Base-by-base conservation (phyloP, 2,888 invertebrate genomes). In the Steinernema carpocapsae region DNA sequence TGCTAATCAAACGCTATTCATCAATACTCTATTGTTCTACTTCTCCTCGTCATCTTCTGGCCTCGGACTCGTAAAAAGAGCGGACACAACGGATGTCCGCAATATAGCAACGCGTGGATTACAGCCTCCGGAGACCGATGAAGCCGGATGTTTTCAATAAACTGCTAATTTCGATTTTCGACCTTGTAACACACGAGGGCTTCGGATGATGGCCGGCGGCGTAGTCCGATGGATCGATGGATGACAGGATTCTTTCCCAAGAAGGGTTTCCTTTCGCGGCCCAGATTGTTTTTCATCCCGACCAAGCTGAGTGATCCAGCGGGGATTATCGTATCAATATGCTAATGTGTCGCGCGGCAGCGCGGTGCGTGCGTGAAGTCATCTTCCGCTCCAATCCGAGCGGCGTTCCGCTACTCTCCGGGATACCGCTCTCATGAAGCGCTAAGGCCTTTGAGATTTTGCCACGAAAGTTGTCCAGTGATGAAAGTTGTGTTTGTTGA, bases 101-200 rank as follows among this genome's bases (percentile, higher is more conserved):
- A 32, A 37, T 29, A 29, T 29, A n/a, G 29, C 6, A 29, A 37
- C n/a, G 56, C 26, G 14, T 6, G 32, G 26, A 26, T 29, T 17
- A 12, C 26, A 4, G 3, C 37, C 37, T 37, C 37, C 10, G 37
- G 37, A 37, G 37, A 37, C 37, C 37, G 37, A 37, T 37, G 64
- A 64, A 64, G 64, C 64, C 64, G 64, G 64, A 64, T 64, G 64
- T 64, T 64, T 64, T 64, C 64, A 64, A 64, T 64, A 64, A 64
- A 64, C 29, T 64, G 64, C 64, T 64, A 64, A 17, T 64, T 64
- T 32, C 64, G 29, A 64, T 32, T 29, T 17, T 26, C 22, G 26
- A 52, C 52, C 52, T 52, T 52, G 52, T 52, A 7, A 17, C 22
- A 37, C 37, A 37, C 52, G 52, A 22, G 19, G 52, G 52, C 52